Percentiles rank a stretch among this genome's conserved stretches.
phyloP scores from a whole-genome alignment of 2,797 vertebrate species.

The Rhabdomys pumilio region DNA sequence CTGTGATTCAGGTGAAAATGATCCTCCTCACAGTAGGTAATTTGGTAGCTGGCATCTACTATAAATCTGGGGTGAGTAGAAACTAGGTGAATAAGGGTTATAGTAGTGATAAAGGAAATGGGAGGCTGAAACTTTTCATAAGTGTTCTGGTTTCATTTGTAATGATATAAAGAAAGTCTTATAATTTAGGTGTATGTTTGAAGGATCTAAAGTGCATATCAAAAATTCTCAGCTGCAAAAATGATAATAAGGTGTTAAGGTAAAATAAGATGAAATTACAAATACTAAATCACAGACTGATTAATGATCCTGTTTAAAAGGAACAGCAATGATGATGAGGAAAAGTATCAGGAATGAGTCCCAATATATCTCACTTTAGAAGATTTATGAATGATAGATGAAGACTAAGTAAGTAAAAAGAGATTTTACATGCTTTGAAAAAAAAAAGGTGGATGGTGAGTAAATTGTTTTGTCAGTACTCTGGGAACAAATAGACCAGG shows the following conservation, averaged over 20 bases:
- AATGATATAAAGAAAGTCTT: neutral
- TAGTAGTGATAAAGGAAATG: neutral
- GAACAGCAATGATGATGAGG: neutral
- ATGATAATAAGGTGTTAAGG: neutral
- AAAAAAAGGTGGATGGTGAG: neutral
- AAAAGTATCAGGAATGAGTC: neutral
- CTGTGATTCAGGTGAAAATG: slow-evolving; percentile 18
- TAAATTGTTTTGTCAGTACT: neutral
- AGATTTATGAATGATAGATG: neutral
- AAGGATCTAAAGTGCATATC: slow-evolving; percentile 25
- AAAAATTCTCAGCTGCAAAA: neutral
- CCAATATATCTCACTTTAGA: neutral
- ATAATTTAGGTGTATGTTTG: neutral
- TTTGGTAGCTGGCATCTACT: neutral
- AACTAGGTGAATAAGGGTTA: neutral
- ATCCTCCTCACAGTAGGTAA: neutral
- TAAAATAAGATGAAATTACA: neutral
- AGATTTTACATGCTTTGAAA: neutral
- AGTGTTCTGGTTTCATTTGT: neutral
- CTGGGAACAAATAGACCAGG: no score
- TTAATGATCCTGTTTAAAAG: neutral
- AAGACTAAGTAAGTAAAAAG: neutral
- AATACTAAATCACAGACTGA: neutral
- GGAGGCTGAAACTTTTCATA: neutral
- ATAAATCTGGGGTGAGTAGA: neutral